Base-by-base conservation (phyloP, 2,888 invertebrate genomes). In the Apodemia zela region DNA sequence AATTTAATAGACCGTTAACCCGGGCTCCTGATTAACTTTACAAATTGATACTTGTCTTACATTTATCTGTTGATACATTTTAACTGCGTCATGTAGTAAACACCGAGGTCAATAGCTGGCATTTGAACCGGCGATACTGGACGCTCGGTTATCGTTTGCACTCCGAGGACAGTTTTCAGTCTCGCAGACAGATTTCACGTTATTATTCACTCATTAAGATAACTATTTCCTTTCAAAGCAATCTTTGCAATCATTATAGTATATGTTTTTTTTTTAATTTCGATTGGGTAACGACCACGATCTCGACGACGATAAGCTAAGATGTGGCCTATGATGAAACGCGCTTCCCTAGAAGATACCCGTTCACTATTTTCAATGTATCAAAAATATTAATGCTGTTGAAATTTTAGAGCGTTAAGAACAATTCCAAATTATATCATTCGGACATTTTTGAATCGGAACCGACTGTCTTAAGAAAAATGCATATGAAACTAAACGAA, bases 41-140 rank as follows among this genome's bases (percentile, higher is more conserved):
- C 87, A 84, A 87, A 87, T 88, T 87, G 83, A 81, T 79, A 78
- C 71, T 76, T 75, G 76, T 75, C 65, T 64, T 35, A 72, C 63
- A 72, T 69, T 77, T 84, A 87, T 85, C 79, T 83, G 84, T 82
- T 81, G 79, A 76, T 79, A 77, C 73, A 73, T 75, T 75, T 75
- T 78, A 75, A 78, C 72, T 70, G 73, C 63, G 57, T 33, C 33
- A 63, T 73, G 75, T 80, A 83, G 88, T 88, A 87, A 88, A 87
- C 88, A 87, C 79, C 72, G 79, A 75, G 89, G 87, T 88, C 89
- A 84, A 87, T 87, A 89, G 87, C 90, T 90, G 90, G 86, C 89
- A 82, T 77, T 80, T 88, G 89, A 87, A 85, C 89, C 77, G 70
- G 60, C 73, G 87, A 89, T 87, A 88, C 79, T 74, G 77, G 72